Percentiles rank a stretch among this genome's conserved stretches.
Evolutionary conservation across 2,113 vertebrate genomes (phyloP).

Genomic region (Onychorhynchus coronatus): DNA sequence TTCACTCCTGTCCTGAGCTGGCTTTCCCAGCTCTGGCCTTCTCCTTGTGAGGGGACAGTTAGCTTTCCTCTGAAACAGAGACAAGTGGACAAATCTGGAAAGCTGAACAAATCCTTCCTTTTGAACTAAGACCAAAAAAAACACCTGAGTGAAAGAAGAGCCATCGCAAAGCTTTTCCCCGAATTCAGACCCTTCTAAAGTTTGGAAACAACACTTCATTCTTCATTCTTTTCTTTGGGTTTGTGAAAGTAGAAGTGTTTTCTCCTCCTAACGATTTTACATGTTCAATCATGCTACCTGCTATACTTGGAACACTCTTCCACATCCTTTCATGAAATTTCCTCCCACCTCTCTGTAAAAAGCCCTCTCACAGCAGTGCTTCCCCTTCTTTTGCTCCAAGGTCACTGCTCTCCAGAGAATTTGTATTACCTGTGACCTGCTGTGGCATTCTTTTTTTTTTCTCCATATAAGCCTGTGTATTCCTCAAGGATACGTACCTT

Average conservation of each 20-base stretch:
- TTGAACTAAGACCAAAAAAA: constrained; percentile 32
- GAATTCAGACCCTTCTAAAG: neutral
- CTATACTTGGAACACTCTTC: constrained; percentile 15
- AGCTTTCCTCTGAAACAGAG: neutral
- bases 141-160: constrained; percentile 34
- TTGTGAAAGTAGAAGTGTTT: constrained; percentile 52
- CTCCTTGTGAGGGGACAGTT: neutral
- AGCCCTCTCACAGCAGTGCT: neutral
- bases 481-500: neutral
- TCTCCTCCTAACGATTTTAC: constrained; percentile 4
- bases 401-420: neutral
- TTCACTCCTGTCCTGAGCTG: neutral
- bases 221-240: neutral
- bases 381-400: neutral
- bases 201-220: constrained; percentile 1
- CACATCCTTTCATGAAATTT: neutral
- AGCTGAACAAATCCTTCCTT: neutral
- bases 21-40: neutral
- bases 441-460: neutral
- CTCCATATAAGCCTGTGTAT: neutral
- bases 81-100: neutral
- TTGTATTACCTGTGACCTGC: neutral
- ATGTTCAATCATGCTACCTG: constrained; percentile 42
- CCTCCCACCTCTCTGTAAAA: neutral
- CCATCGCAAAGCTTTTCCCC: neutral